Base-by-base conservation (phyloP, 2,888 invertebrate species). In the Patella caerulea region DNA sequence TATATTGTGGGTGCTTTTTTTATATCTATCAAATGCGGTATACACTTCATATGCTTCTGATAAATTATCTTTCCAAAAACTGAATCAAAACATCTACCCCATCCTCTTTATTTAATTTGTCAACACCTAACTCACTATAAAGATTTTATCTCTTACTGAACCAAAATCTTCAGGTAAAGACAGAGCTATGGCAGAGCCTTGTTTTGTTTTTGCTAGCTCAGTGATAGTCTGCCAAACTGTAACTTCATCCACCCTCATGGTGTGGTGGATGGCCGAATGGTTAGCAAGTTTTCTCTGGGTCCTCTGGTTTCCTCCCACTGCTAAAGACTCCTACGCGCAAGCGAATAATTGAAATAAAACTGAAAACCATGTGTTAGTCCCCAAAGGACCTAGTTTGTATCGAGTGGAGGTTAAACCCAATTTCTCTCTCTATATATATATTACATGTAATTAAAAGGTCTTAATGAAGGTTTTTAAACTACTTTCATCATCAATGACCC, bases 21-120 rank as follows among this genome's bases (percentile, higher is more conserved):
- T 79, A 53, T 75, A 81, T 45, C 79, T 75, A 73, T 78, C 81
- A 81, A 81, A 81, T 17, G 75, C 74, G 11, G 76, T 74, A 70
- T 81, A 79, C n/a, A 76, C 71, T 55, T 81, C 79, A 79, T 79
- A 81, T 24, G 75, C 81, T 45, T 78, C 74, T 69, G 75, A 79
- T 2, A 81, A 53, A 59, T 79, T 75, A 75, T 77, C 76, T 71
- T 77, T 79, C 79, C 78, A 81, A 76, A 70, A 81, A 81, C n/a
- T n/a, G 14, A 29, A 76, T 78, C 3, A 79, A 59, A 11, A 29
- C 71, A 14, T 70, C 24, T 9, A 79, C 75, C 73, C 75, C 79
- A 79, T 79, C 74, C 78, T 71, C 55, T n/a, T n/a, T 73, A 74
- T 79, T 79, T 17, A 81, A 69, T 52, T 52, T 74, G 24, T 79